Percentiles rank a stretch among this genome's conserved stretches.
Conservation (phyloP, 2,888 invertebrate species). For the Dorcus parallelipipedus region DNA sequence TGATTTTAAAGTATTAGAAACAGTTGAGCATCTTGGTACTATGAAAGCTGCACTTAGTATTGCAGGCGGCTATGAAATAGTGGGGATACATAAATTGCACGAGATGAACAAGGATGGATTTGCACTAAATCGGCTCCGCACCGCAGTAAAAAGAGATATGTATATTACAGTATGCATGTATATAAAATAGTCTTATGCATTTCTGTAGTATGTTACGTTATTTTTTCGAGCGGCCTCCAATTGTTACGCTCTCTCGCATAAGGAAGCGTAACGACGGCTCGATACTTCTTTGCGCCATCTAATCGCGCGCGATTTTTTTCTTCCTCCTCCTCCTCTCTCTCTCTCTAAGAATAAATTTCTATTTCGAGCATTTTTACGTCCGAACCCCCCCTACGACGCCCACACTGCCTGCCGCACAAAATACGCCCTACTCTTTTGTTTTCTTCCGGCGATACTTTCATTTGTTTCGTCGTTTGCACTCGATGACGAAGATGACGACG, state of each 20-base stretch:
- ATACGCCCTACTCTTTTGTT: too few species aligned
- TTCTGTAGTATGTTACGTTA: constrained; percentile 25
- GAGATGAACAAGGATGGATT: constrained; percentile 13
- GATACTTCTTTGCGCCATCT: background rate
- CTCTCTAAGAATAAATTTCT: too few species aligned
- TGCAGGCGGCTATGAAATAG: constrained; percentile 30
- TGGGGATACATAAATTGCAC: constrained; percentile 22
- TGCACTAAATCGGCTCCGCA: constrained; percentile 21
- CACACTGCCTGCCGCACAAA: too few species aligned
- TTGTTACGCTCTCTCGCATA: constrained; percentile 4
- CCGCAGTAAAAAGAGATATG: constrained; percentile 23
- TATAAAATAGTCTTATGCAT: constrained; percentile 19
- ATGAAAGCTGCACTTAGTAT: constrained; percentile 34
- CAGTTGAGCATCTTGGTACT: constrained; percentile 45
- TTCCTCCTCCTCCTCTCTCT: too few species aligned
- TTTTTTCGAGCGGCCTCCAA: constrained; percentile 25
- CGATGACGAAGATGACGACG: too few species aligned
- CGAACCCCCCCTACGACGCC: too few species aligned
- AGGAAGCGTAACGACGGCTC: constrained; percentile 4
- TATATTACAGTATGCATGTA: constrained; percentile 25
- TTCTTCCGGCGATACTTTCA: too few species aligned
- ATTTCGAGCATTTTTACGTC: too few species aligned
- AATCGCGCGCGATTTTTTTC: too few species aligned
- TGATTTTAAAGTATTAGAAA: constrained; percentile 44
- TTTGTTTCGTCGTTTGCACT: too few species aligned